Evolutionary conservation across 2,113 vertebrate genomes (phyloP).

Genomic region (Salminus brasiliensis): DNA sequence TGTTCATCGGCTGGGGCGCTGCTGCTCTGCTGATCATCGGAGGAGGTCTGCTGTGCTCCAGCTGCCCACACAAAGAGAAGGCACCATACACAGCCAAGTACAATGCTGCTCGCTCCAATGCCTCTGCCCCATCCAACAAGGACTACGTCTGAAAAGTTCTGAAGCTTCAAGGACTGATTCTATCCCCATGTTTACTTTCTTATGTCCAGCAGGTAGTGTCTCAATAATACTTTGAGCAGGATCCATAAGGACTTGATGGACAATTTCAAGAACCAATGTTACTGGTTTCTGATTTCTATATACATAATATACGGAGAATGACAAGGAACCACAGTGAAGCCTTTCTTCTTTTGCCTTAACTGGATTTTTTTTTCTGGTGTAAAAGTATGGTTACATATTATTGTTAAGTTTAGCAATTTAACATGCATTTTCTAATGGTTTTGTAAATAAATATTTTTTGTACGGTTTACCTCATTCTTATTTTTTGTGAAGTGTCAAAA

Average conservation of each 20-base stretch:
- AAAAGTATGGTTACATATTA: slow-evolving; percentile 5
- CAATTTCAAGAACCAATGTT: slow-evolving; percentile 5
- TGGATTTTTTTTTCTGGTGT: neutral
- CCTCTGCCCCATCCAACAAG: slow-evolving; percentile 65
- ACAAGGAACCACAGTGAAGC: slow-evolving; percentile 51
- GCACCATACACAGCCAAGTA: slow-evolving; percentile 65
- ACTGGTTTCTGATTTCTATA: neutral
- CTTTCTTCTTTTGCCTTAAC: neutral
- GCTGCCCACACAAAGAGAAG: slow-evolving; percentile 68
- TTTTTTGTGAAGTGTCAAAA: slow-evolving; percentile 17
- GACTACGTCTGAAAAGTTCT: slow-evolving; percentile 65
- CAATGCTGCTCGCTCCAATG: slow-evolving; percentile 61
- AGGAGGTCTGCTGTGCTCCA: slow-evolving; percentile 74
- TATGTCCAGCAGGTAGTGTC: slow-evolving; percentile 34
- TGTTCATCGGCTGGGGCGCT: slow-evolving; percentile 79
- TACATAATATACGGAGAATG: neutral
- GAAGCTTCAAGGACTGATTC: neutral
- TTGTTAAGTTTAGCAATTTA: slow-evolving; percentile 1
- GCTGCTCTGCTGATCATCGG: slow-evolving; percentile 74
- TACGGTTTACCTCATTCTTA: slow-evolving; percentile 35
- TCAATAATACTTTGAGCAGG: slow-evolving; percentile 17
- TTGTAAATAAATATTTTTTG: slow-evolving; percentile 69
- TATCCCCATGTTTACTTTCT: slow-evolving; percentile 21
- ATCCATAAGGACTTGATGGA: slow-evolving; percentile 33
- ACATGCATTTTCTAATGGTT: slow-evolving; percentile 18